These are phyloP conservation scores for Byasa hedistus DNA, from an alignment of 2,888 invertebrate species.

Conservation along the genomic window DNA sequence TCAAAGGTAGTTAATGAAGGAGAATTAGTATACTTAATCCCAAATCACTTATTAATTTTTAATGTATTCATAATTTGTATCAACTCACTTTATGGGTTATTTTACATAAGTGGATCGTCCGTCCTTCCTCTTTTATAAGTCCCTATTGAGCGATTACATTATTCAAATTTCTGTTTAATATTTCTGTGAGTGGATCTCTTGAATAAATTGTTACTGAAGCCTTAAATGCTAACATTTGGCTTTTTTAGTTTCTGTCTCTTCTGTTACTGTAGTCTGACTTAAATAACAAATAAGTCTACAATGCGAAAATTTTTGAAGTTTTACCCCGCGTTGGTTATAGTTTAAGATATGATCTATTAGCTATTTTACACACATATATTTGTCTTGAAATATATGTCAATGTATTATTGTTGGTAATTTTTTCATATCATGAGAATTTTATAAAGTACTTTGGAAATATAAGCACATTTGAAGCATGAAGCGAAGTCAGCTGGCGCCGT, in stretches of 20 bases:
- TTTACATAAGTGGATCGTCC: conserved; percentile 8
- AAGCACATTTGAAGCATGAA: conserved; percentile 15
- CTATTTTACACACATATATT: not conserved
- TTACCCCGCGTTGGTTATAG: not conserved
- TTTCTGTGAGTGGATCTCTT: conserved; percentile 12
- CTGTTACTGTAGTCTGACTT: not conserved
- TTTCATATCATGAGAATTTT: not conserved
- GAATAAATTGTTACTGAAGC: conserved; percentile 19
- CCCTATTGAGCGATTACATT: conserved; percentile 24
- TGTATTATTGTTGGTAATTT: not conserved
- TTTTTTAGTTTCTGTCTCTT: not conserved
- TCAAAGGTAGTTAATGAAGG: not conserved
- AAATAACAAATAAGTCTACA: not conserved
- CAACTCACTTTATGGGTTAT: not conserved
- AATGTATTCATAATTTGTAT: not conserved
- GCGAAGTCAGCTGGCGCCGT: conserved; percentile 22
- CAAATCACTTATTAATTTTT: not conserved
- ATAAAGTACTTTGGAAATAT: conserved; percentile 14
- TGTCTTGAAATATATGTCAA: not conserved
- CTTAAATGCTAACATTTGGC: conserved; percentile 6
- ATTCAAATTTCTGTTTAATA: conserved; percentile 27
- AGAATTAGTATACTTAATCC: no score
- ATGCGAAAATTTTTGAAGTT: no score
- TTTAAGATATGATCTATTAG: no score
- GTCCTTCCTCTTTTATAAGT: conserved; percentile 8